Conservation (phyloP, 1,140 invertebrate genomes). For the Heliconius congener region DNA sequence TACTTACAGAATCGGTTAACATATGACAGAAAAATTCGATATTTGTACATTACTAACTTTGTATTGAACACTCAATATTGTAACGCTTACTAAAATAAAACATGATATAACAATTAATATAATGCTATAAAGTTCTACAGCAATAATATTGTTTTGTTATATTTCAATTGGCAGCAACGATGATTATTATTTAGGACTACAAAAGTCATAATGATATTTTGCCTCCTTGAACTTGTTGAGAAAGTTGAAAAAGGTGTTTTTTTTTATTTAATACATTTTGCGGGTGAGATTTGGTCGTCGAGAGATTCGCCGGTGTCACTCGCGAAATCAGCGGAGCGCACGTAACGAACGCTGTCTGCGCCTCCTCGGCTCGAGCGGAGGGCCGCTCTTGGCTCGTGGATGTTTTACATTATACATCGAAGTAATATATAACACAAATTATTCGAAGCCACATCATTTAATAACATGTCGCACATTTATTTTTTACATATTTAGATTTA, state of each 20-base stretch:
- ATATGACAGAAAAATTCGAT: too few relatives aligned
- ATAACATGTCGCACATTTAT: background rate
- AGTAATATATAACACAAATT: conserved; percentile 1
- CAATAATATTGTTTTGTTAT: background rate
- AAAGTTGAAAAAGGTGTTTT: conserved; percentile 66
- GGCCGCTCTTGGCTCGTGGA: conserved; percentile 55
- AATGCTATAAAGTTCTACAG: background rate
- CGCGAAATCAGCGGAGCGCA: conserved; percentile 64
- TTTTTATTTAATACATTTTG: conserved; percentile 72
- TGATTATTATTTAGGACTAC: conserved; percentile 35
- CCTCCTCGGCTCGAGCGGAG: conserved; percentile 50
- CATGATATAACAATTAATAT: background rate
- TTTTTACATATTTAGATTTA: background rate
- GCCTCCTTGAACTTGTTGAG: conserved; percentile 62
- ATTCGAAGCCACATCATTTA: background rate
- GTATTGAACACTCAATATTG: too few relatives aligned
- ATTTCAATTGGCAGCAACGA: conserved; percentile 27
- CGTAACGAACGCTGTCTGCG: conserved; percentile 68
- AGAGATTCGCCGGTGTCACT: conserved; percentile 70
- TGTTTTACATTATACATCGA: conserved; percentile 49
- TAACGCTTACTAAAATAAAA: background rate
- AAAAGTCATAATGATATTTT: conserved; percentile 53
- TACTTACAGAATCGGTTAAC: too few relatives aligned
- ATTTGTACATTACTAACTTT: too few relatives aligned
- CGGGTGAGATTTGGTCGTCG: conserved; percentile 64